These are phyloP conservation scores for Sanderia malayensis DNA, from an alignment of 30 jellyfish, hydroid and myxozoan genomes.

Conservation along the genomic window DNA sequence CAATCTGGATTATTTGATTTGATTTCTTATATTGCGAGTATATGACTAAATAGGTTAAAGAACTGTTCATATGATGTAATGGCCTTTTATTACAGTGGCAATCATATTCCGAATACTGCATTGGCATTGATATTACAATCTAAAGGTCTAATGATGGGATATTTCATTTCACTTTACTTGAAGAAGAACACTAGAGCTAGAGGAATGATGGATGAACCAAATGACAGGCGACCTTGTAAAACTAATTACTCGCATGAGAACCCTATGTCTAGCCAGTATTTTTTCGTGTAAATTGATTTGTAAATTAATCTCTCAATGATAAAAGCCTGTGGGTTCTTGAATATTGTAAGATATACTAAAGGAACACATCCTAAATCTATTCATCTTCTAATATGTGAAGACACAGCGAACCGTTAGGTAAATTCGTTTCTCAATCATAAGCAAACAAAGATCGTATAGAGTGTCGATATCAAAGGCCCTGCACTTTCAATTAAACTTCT, in stretches of 20 bases:
- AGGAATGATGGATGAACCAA: neutral
- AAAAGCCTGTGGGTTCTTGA: neutral
- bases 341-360: neutral
- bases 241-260: neutral
- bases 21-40: no score
- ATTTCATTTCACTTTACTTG: no score
- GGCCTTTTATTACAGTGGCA: no score
- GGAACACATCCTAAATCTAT: no score
- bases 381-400: neutral
- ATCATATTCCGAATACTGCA: no score
- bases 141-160: no score
- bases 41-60: no score
- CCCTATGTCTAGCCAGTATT: neutral
- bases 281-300: neutral
- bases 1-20: no score
- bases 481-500: neutral
- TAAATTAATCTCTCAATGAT: neutral
- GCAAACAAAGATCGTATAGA: no score
- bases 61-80: no score
- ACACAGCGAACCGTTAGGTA: neutral
- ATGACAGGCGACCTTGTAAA: neutral
- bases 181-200: neutral
- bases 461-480: neutral
- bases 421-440: neutral
- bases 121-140: no score